Evolutionary conservation across 2,797 vertebrate species (phyloP), one percentile per base, ranked within the genome.

Genomic region (Rhadinocentrus ornatus): DNA sequence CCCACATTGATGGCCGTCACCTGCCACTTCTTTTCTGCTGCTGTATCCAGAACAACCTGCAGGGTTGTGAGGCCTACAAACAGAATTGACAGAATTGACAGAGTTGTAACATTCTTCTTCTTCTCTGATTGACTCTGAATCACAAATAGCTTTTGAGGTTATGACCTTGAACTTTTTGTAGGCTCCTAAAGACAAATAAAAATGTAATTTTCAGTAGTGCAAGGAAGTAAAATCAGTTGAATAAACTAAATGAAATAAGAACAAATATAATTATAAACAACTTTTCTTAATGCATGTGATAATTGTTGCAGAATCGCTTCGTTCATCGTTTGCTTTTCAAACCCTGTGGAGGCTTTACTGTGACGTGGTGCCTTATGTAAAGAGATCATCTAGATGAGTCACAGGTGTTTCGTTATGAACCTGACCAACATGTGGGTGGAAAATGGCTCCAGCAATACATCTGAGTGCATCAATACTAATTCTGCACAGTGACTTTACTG

Each of bases 1-100:
- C 98, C 98, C 83, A 99, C 98, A 20, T 99, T 99, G 91, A 99
- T 99, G 77, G 98, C 98, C 1, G 98, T 99, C 92, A 99, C 98
- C 86, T 98, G 98, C 98, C 98, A 99, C 87, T 99, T 99, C 93
- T 96, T 97, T 86, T 99, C 97, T 6, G 98, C 97, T 6, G 98
- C 98, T 1, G 95, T 97, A 91, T 99, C 97, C 91, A 99, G 91
- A 68, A 99, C 98, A 64, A 97, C 97, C 94, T 99, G 97, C 66
- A 99, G 89, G 0, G 97, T 99, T 26, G 97, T 98, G 78, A 99
- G 92, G 56, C 98, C 98, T 99, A 85, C 48, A 77, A 75, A 73
- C 0, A 56, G 46, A 84, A 24, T 22, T 1, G 13, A 53, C n/a
- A n/a, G n/a, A n/a, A n/a, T n/a, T 11, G 29, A 6, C 0, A 16